Evolutionary conservation across 1,140 invertebrate genomes (phyloP).

Genomic region (Neotoxoptera formosana): DNA sequence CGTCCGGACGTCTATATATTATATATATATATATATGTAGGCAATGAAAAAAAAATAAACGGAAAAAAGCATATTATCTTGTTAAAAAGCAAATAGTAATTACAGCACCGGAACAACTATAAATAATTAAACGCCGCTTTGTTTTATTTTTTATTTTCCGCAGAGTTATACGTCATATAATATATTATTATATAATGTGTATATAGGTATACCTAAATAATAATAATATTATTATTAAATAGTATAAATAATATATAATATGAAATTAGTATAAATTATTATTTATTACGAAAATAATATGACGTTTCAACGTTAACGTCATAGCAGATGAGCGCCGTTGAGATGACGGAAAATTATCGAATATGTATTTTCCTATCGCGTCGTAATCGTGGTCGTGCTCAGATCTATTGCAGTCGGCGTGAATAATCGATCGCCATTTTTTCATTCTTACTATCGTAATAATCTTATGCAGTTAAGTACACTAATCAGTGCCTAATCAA

Average conservation of each 20-base stretch:
- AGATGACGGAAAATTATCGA: background rate
- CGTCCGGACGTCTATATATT: background rate
- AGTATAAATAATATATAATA: no score
- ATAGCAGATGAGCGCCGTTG: background rate
- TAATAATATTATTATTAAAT: no score
- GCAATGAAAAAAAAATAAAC: background rate
- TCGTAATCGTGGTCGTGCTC: background rate
- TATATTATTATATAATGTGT: background rate
- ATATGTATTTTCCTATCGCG: background rate
- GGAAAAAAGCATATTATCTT: background rate
- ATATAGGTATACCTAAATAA: no score
- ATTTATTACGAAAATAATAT: background rate
- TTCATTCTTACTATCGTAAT: background rate
- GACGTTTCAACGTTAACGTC: background rate
- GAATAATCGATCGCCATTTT: background rate
- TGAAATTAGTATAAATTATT: no score
- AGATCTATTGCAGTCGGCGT: background rate
- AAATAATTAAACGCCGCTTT: conserved; percentile 12
- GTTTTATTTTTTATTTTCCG: background rate
- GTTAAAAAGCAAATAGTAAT: conserved; percentile 13
- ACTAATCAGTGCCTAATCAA: background rate
- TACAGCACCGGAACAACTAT: background rate
- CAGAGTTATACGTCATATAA: background rate
- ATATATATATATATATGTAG: no score
- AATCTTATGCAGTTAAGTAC: background rate